Conservation (phyloP, 2,113 vertebrate genomes). For the Istiophorus platypterus region DNA sequence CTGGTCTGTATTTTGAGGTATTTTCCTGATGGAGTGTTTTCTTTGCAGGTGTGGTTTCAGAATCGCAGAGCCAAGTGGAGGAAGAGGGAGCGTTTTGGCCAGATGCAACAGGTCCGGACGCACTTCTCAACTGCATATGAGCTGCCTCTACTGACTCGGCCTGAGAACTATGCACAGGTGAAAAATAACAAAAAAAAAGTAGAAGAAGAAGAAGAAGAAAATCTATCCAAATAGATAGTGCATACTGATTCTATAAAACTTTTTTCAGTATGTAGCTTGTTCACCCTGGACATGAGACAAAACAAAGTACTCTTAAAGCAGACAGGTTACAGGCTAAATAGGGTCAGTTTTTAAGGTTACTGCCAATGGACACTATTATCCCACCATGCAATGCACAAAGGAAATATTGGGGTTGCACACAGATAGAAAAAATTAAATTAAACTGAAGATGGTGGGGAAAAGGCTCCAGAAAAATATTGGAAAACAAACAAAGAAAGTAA, state of each 20-base stretch:
- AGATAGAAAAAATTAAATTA: constrained; percentile 22
- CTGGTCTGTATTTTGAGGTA: constrained; percentile 16
- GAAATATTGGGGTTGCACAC: neutral
- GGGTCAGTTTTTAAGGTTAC: neutral
- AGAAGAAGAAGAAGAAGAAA: no score
- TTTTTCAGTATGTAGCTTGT: neutral
- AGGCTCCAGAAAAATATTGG: neutral
- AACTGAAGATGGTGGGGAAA: constrained; percentile 3
- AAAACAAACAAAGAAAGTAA: constrained; percentile 3
- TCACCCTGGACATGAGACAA: neutral
- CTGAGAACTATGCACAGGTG: constrained; percentile 97
- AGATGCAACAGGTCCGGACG: constrained; percentile 97
- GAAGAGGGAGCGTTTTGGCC: constrained; percentile 95
- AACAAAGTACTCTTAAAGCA: neutral
- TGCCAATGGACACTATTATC: constrained; percentile 1
- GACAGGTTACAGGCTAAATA: neutral
- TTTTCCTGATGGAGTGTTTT: constrained; percentile 43
- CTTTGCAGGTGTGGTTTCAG: constrained; percentile 95
- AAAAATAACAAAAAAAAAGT: neutral
- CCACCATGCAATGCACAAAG: constrained; percentile 15
- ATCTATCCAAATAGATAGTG: neutral
- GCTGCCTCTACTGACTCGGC: constrained; percentile 92
- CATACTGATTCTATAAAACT: neutral
- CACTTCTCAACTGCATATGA: constrained; percentile 95
- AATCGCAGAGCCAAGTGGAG: constrained; percentile 97